A percentile compares a stretch with the other conserved stretches of the same genome.
Conservation (phyloP, 92 coral and sea anemone genomes). For the Palythoa grandis region DNA sequence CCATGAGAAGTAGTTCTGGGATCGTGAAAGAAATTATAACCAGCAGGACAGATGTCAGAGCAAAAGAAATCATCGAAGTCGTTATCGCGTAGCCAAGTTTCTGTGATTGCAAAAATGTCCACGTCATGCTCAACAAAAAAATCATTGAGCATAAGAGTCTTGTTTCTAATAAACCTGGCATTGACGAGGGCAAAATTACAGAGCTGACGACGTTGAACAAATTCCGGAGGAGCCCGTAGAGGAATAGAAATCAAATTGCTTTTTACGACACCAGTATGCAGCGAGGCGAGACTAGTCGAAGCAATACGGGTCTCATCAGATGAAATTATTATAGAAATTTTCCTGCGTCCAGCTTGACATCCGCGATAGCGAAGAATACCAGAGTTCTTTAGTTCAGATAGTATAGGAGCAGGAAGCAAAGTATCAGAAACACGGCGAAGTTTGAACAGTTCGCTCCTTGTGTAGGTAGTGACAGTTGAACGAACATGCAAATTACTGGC, state of each 20-base stretch:
- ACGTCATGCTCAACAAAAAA: slow-evolving; percentile 39
- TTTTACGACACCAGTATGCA: background rate
- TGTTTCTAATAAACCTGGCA: slow-evolving; percentile 30
- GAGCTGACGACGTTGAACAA: slow-evolving; percentile 42
- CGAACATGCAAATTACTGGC: no score
- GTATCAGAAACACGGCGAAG: no score
- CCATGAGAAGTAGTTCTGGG: slow-evolving; percentile 45
- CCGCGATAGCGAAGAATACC: slow-evolving; percentile 24
- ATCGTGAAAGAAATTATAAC: slow-evolving; percentile 40
- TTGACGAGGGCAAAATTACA: slow-evolving; percentile 20
- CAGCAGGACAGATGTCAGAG: slow-evolving; percentile 47
- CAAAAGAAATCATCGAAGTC: slow-evolving; percentile 39
- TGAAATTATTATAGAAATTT: slow-evolving; percentile 34
- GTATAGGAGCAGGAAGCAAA: no score
- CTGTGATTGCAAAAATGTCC: slow-evolving; percentile 48
- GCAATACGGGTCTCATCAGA: background rate
- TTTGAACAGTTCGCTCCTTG: no score
- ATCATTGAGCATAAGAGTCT: slow-evolving; percentile 52
- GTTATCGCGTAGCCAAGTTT: slow-evolving; percentile 45
- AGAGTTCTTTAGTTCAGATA: background rate
- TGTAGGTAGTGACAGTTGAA: no score
- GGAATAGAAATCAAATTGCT: slow-evolving; percentile 10
- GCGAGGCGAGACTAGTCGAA: background rate
- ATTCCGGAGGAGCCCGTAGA: slow-evolving; percentile 31
- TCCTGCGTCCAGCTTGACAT: slow-evolving; percentile 23